Conservation (phyloP, 92 coral and sea anemone genomes). For the Blastomussa wellsi region DNA sequence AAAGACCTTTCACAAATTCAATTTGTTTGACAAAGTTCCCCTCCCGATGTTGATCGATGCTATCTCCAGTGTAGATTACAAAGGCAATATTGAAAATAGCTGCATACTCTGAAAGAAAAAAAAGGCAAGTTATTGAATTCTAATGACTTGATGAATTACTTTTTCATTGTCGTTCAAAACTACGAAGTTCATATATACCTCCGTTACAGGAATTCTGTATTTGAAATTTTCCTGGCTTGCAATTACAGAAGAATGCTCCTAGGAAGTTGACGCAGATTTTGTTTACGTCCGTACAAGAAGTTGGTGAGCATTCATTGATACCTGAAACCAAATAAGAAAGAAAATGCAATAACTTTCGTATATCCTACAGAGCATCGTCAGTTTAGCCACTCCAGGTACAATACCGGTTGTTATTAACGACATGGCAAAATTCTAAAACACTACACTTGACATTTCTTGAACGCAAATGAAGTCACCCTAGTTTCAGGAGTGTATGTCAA, state of each 20-base stretch:
- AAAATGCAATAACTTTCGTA: no score
- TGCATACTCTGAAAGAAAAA: background rate
- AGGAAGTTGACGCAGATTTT: slow-evolving; percentile 25
- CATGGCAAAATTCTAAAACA: no score
- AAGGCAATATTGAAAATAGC: slow-evolving; percentile 12
- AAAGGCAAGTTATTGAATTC: background rate
- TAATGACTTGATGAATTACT: background rate
- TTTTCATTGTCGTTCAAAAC: background rate
- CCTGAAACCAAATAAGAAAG: background rate
- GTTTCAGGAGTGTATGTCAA: no score
- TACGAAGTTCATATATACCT: no score
- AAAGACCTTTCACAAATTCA: slow-evolving; percentile 25
- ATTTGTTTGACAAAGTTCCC: slow-evolving; percentile 24
- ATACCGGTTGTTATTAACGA: no score
- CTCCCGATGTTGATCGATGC: slow-evolving; percentile 14
- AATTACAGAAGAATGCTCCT: slow-evolving; percentile 18
- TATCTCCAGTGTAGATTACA: slow-evolving; percentile 26
- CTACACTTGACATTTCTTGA: no score
- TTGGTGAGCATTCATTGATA: slow-evolving; percentile 8
- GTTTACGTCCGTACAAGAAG: background rate
- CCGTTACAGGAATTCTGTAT: background rate
- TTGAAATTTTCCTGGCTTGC: slow-evolving; percentile 27
- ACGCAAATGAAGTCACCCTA: no score
- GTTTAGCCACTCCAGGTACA: no score
- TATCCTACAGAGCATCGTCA: no score